Conservation (phyloP, 2,113 vertebrate species). For the Limanda limanda region DNA sequence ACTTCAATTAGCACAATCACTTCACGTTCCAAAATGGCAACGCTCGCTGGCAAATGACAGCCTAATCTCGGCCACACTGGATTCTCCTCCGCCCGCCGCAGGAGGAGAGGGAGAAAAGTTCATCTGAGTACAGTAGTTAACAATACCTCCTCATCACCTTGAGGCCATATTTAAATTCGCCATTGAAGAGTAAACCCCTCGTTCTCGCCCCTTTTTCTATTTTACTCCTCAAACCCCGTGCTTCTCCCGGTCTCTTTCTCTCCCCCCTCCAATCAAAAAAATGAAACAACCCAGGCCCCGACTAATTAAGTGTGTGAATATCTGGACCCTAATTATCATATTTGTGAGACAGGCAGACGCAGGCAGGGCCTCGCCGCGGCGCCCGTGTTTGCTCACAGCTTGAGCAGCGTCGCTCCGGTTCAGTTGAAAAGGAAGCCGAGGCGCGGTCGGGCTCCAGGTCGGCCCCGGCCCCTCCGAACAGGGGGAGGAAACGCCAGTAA, state of each 20-base stretch:
- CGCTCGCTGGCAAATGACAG: constrained; percentile 67
- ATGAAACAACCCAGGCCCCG: constrained; percentile 72
- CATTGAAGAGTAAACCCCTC: constrained; percentile 67
- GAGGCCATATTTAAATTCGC: constrained; percentile 77
- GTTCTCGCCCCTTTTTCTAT: constrained; percentile 6
- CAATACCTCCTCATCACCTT: constrained; percentile 80
- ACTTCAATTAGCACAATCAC: constrained; percentile 79
- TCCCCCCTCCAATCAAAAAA: constrained; percentile 64
- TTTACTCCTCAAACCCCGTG: constrained; percentile 2
- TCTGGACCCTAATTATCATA: constrained; percentile 84
- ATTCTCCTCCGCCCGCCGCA: constrained; percentile 51
- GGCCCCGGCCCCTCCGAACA: constrained; percentile 56
- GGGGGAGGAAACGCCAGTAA: constrained; percentile 72
- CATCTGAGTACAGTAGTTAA: constrained; percentile 75
- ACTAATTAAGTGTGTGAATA: constrained; percentile 84
- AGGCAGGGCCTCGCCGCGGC: constrained; percentile 57
- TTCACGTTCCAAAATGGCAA: constrained; percentile 73
- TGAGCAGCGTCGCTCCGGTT: constrained; percentile 50
- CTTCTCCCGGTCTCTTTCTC: constrained; percentile 15
- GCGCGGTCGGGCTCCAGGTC: constrained; percentile 63
- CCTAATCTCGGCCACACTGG: constrained; percentile 67
- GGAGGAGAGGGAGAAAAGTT: constrained; percentile 66
- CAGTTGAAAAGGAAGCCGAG: constrained; percentile 55
- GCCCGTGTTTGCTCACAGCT: constrained; percentile 72
- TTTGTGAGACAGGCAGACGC: constrained; percentile 81